phyloP scores from a whole-genome alignment of 2,888 invertebrate species.

The Erpobdella octoculata region DNA sequence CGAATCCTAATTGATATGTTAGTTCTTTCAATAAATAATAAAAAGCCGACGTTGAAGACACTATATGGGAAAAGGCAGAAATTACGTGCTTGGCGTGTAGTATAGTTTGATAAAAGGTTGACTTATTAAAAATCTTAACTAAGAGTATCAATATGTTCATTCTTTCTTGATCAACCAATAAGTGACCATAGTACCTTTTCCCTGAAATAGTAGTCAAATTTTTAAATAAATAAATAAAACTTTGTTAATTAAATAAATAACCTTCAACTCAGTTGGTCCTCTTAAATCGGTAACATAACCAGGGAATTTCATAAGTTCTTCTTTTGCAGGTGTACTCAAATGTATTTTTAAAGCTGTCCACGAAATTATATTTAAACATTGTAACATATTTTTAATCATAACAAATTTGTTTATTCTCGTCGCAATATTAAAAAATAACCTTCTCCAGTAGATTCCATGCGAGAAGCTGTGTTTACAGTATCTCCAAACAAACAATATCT shows the following conservation, averaged over 20 bases:
- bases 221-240: not conserved
- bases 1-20: too few relatives aligned
- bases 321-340: slow-evolving; percentile 8
- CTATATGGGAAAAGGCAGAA: too few relatives aligned
- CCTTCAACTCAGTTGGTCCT: slow-evolving; percentile 22
- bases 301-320: slow-evolving; percentile 19
- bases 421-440: too few relatives aligned
- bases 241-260: not conserved
- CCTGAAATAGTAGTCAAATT: slow-evolving; percentile 13
- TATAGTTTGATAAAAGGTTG: too few relatives aligned
- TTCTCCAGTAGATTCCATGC: slow-evolving; percentile 32
- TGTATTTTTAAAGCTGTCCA: slow-evolving; percentile 7
- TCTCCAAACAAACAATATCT: slow-evolving; percentile 34
- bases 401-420: too few relatives aligned
- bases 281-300: slow-evolving; percentile 16
- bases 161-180: slow-evolving; percentile 30
- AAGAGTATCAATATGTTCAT: too few relatives aligned
- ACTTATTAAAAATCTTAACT: too few relatives aligned
- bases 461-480: slow-evolving; percentile 33
- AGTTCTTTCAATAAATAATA: too few relatives aligned
- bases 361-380: too few relatives aligned
- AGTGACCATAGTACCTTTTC: slow-evolving; percentile 32
- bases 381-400: too few relatives aligned
- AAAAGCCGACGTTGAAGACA: too few relatives aligned
- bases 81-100: too few relatives aligned